These are phyloP conservation scores for Accipiter virgatus DNA, from an alignment of 2,113 vertebrate species.

Conservation along the genomic window DNA sequence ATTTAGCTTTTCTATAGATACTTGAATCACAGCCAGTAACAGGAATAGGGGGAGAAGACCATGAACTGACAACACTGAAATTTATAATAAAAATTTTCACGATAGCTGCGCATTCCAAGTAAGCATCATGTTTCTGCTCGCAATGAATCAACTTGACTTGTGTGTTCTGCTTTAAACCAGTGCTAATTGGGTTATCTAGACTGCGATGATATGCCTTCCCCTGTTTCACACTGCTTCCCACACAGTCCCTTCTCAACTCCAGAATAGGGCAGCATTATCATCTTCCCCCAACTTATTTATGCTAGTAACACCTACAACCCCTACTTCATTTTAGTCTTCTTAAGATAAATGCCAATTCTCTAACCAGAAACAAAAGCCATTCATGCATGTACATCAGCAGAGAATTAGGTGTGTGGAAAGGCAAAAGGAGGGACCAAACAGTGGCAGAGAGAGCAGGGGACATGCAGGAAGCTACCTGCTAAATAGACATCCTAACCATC, in stretches of 20 bases:
- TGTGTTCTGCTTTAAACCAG: not conserved
- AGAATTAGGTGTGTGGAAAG: not conserved
- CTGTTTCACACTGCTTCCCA: not conserved
- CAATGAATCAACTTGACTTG: not conserved
- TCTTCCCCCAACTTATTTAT: not conserved
- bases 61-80: not conserved
- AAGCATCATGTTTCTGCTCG: not conserved
- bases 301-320: not conserved
- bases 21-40: not conserved
- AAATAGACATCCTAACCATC: not conserved
- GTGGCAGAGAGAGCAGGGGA: not conserved
- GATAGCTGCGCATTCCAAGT: not conserved
- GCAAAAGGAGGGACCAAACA: not conserved
- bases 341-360: not conserved
- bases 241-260: not conserved
- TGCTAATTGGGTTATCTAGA: not conserved
- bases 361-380: not conserved
- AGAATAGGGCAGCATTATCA: not conserved
- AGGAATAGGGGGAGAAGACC: not conserved
- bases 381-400: not conserved
- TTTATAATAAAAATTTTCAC: not conserved
- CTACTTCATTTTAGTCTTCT: not conserved
- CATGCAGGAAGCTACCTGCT: not conserved
- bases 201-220: not conserved
- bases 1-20: constrained; percentile 13